Evolutionary conservation across 2,888 invertebrate species (phyloP), one percentile per base, ranked within the genome.

Genomic region (Pyrocoelia pectoralis): DNA sequence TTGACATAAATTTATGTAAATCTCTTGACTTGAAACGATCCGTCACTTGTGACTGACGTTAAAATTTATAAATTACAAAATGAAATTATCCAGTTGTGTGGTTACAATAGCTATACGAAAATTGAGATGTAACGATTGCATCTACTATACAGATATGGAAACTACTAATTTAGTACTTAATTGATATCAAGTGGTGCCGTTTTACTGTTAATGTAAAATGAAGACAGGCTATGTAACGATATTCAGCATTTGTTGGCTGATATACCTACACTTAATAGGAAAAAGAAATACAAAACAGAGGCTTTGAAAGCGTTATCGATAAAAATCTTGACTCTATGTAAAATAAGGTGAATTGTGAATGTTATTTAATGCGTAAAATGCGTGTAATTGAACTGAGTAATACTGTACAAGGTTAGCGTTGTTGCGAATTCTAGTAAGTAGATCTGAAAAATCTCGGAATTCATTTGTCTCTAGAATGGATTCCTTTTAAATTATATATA

Each of bases 31-130:
- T 67, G 65, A 70, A 66, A 58, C 61, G 61, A 61, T 61, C 53
- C 64, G 58, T 68, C 67, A 65, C 61, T 61, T 61, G 66, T 74
- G 74, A 74, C 71, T 73, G 73, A 73, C 72, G 71, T 72, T 72
- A 71, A 72, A 74, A 72, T 74, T 72, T 72, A 73, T 73, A 71
- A 73, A 74, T 73, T 73, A 72, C 70, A 72, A 73, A 73, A 73
- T 70, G 71, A 70, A 73, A 70, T 72, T 71, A 70, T 68, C 65
- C 64, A 63, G 62, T 66, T 65, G 66, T 67, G 66, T 61, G 62
- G 65, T 61, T 68, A 56, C 49, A 59, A 19, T 6, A 24, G 24
- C 6, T 24, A 6, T 24, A 24, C 24, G 24, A 24, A 24, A 24
- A 24, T 24, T 24, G 3, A 24, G n/a, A n/a, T n/a, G n/a, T n/a